Evolutionary conservation across 2,113 vertebrate genomes (phyloP), one percentile per base, ranked within the genome.

Genomic region (Labrus mixtus): DNA sequence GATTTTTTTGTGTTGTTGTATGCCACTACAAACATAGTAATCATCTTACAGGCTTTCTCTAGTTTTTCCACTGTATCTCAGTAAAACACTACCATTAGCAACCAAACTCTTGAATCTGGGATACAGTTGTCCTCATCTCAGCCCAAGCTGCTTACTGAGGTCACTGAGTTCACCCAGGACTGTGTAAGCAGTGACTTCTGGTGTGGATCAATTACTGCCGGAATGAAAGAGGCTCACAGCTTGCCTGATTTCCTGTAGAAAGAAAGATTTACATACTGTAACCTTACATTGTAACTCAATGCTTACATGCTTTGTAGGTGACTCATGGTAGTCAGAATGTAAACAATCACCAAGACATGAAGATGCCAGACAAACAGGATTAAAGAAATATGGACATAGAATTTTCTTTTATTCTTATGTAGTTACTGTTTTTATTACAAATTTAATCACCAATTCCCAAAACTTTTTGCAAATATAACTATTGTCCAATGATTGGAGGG

Each of bases 241-340:
- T 54, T 3, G 25, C 7, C 17, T 69, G 57, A 80, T 58, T 75
- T 78, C 70, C 73, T 61, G 33, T 39, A 29, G 39, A 43, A 25
- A 37, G 54, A 71, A 54, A 66, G 68, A 85, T 76, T 71, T 67
- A 73, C 20, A 29, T 5, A 48, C 36, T 43, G n/a, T 62, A 46
- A 54, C 3, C 2, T 2, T 23, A 36, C 13, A 48, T 48, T 68
- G 39, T 62, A 54, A 58, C 56, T 36, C 13, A 20, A 46, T 69
- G 62, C 58, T 68, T 57, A 41, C 3, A 36, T 60, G 53, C 65
- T 9, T 75, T 62, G 9, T 43, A 45, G 63, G 74, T 78, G 73
- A 75, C 37, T 67, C 65, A 59, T 29, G 13, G 22, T 15, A 15
- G n/a, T 17, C 60, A 20, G 20, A 60, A 55, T 36, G 7, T 48